Evolutionary conservation across 2,888 invertebrate genomes (phyloP).

Genomic region (Lamellibrachia columna): DNA sequence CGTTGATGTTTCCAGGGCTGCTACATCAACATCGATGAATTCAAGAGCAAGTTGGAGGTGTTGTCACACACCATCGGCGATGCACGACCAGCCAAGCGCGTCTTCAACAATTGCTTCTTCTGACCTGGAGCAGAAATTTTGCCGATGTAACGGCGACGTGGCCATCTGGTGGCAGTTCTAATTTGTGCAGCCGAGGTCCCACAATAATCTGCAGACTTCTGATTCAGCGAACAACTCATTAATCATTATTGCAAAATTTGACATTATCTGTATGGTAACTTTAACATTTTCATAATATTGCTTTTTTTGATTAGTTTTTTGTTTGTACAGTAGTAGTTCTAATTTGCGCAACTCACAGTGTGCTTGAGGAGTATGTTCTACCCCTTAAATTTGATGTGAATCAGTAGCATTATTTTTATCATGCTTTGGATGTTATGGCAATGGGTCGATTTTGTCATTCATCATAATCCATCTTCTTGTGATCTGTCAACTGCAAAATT

Average conservation of each 20-base stretch:
- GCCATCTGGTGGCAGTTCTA: conserved; percentile 8
- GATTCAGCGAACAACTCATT: neutral
- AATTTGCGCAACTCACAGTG: neutral
- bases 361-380: neutral
- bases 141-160: neutral
- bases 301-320: neutral
- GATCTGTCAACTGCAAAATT: neutral
- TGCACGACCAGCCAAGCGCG: conserved; percentile 39
- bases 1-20: conserved; percentile 49
- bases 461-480: neutral
- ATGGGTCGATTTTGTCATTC: neutral
- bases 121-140: neutral
- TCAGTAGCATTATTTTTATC: conserved; percentile 16
- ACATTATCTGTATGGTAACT: neutral
- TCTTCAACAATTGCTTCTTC: conserved; percentile 47
- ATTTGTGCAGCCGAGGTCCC: neutral
- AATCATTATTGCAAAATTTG: neutral
- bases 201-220: neutral
- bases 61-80: conserved; percentile 40
- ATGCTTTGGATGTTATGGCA: neutral
- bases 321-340: neutral
- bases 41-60: conserved; percentile 51
- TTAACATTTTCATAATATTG: conserved; percentile 5
- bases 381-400: neutral
- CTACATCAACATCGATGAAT: conserved; percentile 60